Percentiles rank a stretch among this genome's conserved stretches.
Evolutionary conservation across 2,113 vertebrate species (phyloP).

Genomic region (Opisthocomus hoazin): DNA sequence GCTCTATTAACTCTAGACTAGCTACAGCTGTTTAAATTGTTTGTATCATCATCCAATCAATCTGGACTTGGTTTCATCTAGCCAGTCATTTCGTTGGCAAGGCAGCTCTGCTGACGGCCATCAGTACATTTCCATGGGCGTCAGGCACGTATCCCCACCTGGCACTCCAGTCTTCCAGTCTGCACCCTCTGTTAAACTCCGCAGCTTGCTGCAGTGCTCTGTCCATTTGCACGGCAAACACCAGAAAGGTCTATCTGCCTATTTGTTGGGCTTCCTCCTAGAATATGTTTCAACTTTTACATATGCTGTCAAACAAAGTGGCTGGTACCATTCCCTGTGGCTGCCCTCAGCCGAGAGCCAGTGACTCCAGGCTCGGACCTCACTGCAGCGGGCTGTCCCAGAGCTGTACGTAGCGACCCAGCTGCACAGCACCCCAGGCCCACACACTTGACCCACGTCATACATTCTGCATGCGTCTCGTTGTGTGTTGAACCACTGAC

Average conservation of each 20-base stretch:
- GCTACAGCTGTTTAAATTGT: background rate
- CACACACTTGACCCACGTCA: background rate
- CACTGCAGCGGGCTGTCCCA: background rate
- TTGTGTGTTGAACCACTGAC: background rate
- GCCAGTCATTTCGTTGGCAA: background rate
- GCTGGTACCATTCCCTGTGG: background rate
- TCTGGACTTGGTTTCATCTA: background rate
- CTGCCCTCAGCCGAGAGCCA: background rate
- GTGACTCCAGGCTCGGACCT: background rate
- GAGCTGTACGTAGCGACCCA: accelerated
- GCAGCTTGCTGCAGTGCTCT: background rate
- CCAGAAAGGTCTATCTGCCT: background rate
- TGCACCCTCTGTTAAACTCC: background rate
- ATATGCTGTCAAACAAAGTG: background rate
- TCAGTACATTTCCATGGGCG: background rate
- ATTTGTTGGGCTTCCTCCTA: background rate
- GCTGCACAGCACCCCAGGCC: background rate
- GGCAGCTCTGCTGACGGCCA: background rate
- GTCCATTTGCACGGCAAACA: background rate
- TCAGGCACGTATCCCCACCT: background rate
- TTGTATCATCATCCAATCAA: background rate
- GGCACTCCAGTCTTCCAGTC: background rate
- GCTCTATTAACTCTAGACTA: background rate
- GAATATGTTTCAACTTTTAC: background rate
- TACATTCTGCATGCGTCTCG: background rate